phyloP scores from a whole-genome alignment of 1,140 invertebrate species.

The Drosophila erecta region DNA sequence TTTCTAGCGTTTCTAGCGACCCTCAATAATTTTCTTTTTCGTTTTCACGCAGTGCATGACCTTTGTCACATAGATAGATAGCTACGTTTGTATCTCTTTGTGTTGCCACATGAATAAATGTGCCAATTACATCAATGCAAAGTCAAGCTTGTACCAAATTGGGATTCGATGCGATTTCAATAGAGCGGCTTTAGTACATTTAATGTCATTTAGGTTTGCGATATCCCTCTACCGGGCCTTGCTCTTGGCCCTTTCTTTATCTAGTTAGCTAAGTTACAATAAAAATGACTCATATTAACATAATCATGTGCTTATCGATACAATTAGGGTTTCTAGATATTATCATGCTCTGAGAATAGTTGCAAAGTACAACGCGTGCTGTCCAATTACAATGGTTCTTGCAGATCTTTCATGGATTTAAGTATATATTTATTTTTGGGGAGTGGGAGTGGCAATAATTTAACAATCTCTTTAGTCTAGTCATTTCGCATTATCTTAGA shows the following conservation, averaged over 20 bases:
- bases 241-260: conserved; percentile 5
- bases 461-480: conserved; percentile 41
- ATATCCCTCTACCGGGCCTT: neutral
- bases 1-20: conserved; percentile 23
- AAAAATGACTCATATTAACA: conserved; percentile 25
- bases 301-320: conserved; percentile 22
- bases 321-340: neutral
- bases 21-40: no score
- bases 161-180: conserved; percentile 8
- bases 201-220: conserved; percentile 4
- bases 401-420: conserved; percentile 7
- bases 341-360: neutral
- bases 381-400: neutral
- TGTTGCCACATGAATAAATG: conserved; percentile 15
- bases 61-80: neutral
- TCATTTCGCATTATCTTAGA: conserved; percentile 2
- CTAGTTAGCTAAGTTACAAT: conserved; percentile 17
- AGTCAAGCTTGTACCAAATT: conserved; percentile 18
- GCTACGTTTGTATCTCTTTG: conserved; percentile 18
- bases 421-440: neutral
- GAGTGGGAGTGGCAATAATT: conserved; percentile 9
- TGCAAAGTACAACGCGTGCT: neutral
- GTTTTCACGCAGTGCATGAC: conserved; percentile 13
- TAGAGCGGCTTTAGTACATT: conserved; percentile 16
- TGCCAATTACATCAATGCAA: conserved; percentile 12